Base-by-base conservation (phyloP, 2,888 invertebrate genomes). In the Scrobipalpa atriplicella region DNA sequence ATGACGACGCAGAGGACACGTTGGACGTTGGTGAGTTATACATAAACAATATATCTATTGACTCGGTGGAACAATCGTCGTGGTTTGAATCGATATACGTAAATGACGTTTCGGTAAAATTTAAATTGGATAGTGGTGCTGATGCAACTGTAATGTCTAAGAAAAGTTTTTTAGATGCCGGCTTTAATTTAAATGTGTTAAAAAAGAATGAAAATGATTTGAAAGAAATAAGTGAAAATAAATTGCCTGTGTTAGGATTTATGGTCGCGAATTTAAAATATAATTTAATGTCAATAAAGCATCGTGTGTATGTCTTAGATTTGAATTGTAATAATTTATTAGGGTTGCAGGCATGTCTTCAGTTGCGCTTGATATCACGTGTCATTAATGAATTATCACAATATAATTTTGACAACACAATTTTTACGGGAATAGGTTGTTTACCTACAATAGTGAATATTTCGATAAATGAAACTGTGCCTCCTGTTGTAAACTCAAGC, bases 401-500 rank as follows among this genome's bases (percentile, higher is more conserved):
- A 13, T 63, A 63, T 38, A 43, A 63, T 51, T 54, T 64, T 3
- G 41, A 41, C 19, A 6, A 18, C 13, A 7, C 16, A 0, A 16
- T 64, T 18, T 64, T 64, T 56, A 13, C 39, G 13, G 64, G 64
- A 1, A 56, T 64, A 11, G 64, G 64, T 19, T 64, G 64, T 41
- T 56, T 64, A 29, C 64, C 54, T 9, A 41, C 64, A 18, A 13
- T 13, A 39, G 19, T 39, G 3, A 64, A 56, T 16, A 64, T 64
- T 18, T 39, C 54, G 29, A 56, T 56, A 21, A 54, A 64, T 38
- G 61, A 64, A 47, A 38, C 64, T 7, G 58, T 67, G 9, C 47
- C 64, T 13, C 67, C 67, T 18, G 64, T 67, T 1, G 60, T 67
- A 16, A 67, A 64, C 58, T 58, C 60, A 3, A 67, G 38, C n/a